phyloP scores from a whole-genome alignment of 2,113 vertebrate genomes.

The Catharus minimus region DNA sequence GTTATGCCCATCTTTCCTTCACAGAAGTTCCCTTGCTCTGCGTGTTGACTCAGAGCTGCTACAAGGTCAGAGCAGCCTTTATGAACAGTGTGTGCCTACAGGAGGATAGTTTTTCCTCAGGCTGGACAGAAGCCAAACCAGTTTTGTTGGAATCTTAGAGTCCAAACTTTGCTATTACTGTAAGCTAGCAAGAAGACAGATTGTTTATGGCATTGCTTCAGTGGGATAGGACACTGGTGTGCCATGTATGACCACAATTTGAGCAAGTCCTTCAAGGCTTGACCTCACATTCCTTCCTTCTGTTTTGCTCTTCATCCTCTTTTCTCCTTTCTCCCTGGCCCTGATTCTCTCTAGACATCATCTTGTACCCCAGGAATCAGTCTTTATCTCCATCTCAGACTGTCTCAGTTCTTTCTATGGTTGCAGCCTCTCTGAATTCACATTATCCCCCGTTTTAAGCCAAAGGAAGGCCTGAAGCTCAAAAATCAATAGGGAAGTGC shows the following conservation, averaged over 20 bases:
- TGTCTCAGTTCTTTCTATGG: neutral
- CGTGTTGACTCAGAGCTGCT: neutral
- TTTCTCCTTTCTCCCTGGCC: neutral
- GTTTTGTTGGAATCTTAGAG: neutral
- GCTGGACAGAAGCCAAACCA: neutral
- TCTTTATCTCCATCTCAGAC: neutral
- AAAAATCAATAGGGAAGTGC: slow-evolving; percentile 66
- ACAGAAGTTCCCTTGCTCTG: neutral
- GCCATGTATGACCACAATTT: neutral
- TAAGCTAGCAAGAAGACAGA: neutral
- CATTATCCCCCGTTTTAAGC: slow-evolving; percentile 8
- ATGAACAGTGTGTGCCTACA: neutral
- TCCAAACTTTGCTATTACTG: neutral
- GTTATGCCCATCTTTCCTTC: neutral
- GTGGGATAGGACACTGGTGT: neutral
- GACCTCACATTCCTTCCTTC: neutral
- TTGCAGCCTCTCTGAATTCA: slow-evolving; percentile 14
- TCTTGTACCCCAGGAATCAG: neutral
- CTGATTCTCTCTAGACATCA: neutral
- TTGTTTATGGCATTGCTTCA: neutral
- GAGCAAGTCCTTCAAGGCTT: neutral
- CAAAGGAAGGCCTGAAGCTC: slow-evolving; percentile 19
- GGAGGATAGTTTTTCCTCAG: neutral
- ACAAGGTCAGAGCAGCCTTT: neutral
- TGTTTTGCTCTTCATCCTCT: neutral